Base-by-base conservation (phyloP, 2,113 vertebrate genomes). In the Chaetorhynchus papuensis region DNA sequence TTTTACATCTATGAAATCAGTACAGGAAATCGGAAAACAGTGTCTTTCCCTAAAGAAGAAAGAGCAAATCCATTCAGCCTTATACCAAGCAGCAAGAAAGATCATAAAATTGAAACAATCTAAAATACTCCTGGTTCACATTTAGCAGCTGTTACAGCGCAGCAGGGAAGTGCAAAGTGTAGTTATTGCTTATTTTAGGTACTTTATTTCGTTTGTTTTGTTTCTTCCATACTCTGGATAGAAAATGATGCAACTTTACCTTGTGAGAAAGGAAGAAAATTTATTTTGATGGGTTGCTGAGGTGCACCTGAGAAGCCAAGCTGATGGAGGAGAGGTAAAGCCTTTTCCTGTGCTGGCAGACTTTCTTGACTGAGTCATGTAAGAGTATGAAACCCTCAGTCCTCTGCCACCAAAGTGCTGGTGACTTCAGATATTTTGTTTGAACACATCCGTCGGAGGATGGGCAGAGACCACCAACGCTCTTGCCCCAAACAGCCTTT, bases 81-180 rank as follows among this genome's bases (percentile, higher is more conserved):
- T 44, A 23, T 61, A 42, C 35, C 64, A 88, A 81, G 75, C 63
- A 92, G 45, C 44, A 82, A 52, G 72, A 65, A 83, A 84, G 60
- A 72, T 61, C 41, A 54, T 68, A 65, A 95, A 93, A 83, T 63
- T 2, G 5, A 68, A 95, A 49, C 45, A 27, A 81, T 80, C 74
- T 74, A 47, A 88, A 88, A 72, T 69, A 59, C 63, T 86, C 39
- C 70, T 47, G 72, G 28, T 84, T 92, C 4, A 3, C 35, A 37
- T 90, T 78, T 86, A 93, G 81, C 89, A 93, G 53, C 74, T 87
- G 91, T 69, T 74, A 70, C 45, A 59, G 87, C 93, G 84, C 75
- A 82, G 59, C 83, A 83, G 87, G 87, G 81, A 89, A 69, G 37
- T 35, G 42, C 15, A 3, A 80, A 74, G 59, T 77, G 82, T 66